phyloP scores from a whole-genome alignment of 2,113 vertebrate species.

The Zosterops lateralis region DNA sequence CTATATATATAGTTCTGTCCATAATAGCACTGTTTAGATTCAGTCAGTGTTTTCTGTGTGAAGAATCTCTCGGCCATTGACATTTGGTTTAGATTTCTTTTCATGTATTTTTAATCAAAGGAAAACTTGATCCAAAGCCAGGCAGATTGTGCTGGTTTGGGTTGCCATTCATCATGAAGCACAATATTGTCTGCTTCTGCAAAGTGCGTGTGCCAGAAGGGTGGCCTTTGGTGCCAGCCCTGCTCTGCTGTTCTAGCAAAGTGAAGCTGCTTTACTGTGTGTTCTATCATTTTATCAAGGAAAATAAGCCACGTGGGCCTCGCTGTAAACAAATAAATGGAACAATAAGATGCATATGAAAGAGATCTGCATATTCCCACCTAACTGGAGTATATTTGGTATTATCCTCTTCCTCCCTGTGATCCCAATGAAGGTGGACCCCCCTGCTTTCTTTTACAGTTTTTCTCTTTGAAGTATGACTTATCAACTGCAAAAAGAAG shows the following conservation, averaged over 20 bases:
- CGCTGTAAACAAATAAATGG: neutral
- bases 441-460: constrained; percentile 9
- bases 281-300: neutral
- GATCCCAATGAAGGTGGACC: neutral
- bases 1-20: neutral
- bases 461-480: constrained; percentile 16
- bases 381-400: neutral
- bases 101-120: neutral
- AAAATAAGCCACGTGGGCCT: neutral
- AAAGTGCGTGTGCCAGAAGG: neutral
- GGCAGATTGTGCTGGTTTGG: neutral
- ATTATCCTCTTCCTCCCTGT: neutral
- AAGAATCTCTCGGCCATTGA: neutral
- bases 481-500: constrained; percentile 29
- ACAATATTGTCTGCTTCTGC: neutral
- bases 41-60: neutral
- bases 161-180: neutral
- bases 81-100: neutral
- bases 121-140: neutral
- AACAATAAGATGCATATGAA: neutral
- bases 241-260: neutral
- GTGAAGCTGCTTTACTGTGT: neutral
- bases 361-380: neutral
- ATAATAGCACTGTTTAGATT: neutral
- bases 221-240: neutral